Base-by-base conservation (phyloP, 2,797 vertebrate genomes). In the Nasua narica region DNA sequence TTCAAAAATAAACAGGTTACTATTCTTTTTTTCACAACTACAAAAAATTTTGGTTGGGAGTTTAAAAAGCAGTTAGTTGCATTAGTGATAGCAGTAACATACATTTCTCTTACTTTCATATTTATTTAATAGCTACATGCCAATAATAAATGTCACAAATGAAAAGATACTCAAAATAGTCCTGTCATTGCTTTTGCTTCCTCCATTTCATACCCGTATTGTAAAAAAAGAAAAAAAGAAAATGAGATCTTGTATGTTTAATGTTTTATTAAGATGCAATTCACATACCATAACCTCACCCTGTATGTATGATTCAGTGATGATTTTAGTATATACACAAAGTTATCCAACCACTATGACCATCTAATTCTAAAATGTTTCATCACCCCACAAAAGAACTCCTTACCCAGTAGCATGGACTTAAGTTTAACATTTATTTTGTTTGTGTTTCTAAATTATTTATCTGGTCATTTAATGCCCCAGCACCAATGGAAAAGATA, bases 1-100 rank as follows among this genome's bases (percentile, higher is more conserved):
- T 94, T 96, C 97, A 86, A 99, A 98, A 98, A 92, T 86, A 92
- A 99, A 77, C 98, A 99, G 99, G 99, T 99, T 99, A 98, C 54
- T 19, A 37, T 25, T 35, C 69, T 58, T 86, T 95, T 43, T 48
- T 87, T 81, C 87, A 87, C 27, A 92, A 79, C 69, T 96, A 79
- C 50, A 91, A 95, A 82, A 85, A 79, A 67, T 88, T 67, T 94
- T 82, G 13, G 12, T 43, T 96, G n/a, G 6, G 5, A 81, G 81
- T 87, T 92, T 87, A n/a, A 67, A 96, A 95, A 94, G 56, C 78
- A 72, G 9, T 65, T 37, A 95, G 46, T 83, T 43, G 69, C 50
- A 81, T 72, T 67, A 81, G 81, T 88, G 9, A 88, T 52, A 95
- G 43, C 21, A 90, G 19, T 78, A 91, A 91, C 37, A 79, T 67